Evolutionary conservation across 2,888 invertebrate genomes (phyloP).

Genomic region (Hetaerina titia): DNA sequence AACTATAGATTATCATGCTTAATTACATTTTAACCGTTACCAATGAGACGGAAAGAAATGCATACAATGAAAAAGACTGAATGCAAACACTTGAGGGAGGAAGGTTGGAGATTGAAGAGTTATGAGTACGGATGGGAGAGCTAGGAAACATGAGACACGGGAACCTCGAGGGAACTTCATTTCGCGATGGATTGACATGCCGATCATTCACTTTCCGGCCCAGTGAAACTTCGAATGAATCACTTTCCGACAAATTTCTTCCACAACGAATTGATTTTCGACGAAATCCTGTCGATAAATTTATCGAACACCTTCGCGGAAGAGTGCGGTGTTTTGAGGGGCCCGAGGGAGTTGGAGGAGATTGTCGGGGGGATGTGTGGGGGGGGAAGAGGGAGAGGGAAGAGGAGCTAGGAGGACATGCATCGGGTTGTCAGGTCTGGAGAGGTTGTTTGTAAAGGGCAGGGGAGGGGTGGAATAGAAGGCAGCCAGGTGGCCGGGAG

Average conservation of each 20-base stretch:
- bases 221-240: background rate
- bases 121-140: no score
- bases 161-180: background rate
- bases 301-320: background rate
- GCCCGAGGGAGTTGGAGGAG: no score
- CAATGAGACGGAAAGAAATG: no score
- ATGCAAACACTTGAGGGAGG: no score
- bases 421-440: background rate
- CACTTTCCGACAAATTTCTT: slow-evolving; percentile 16
- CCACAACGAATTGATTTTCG: background rate
- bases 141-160: background rate
- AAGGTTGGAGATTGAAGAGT: no score
- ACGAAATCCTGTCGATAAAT: background rate
- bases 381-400: background rate
- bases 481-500: background rate
- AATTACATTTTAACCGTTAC: no score
- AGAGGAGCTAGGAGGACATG: background rate
- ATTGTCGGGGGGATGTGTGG: background rate
- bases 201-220: background rate
- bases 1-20: no score
- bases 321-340: background rate
- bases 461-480: background rate
- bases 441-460: background rate
- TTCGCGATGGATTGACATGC: background rate
- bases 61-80: no score